Base-by-base conservation (phyloP, 2,113 vertebrate species). In the Neomonachus schauinslandi region DNA sequence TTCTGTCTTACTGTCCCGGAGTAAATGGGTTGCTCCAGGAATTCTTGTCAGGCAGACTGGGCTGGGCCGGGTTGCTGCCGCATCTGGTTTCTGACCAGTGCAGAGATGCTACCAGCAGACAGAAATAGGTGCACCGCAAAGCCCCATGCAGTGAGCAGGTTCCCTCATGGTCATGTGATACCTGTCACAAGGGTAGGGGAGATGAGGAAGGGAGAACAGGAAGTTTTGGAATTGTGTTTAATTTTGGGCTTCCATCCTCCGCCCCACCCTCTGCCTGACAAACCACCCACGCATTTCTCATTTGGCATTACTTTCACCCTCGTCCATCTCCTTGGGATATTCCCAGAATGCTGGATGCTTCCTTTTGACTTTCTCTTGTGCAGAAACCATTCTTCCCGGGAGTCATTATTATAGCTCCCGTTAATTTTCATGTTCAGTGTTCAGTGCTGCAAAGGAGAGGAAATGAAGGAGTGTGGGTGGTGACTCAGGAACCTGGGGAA, bases 401-500 rank as follows among this genome's bases (percentile, higher is more conserved):
- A 93, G 53, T 83, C 94, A 86, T 89, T 93, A 93, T 87, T 95
- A 59, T 15, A 92, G 89, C 69, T 95, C 93, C 82, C 1, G 11
- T 84, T 93, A 93, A 96, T 98, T 96, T 97, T 96, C 67, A 63
- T 82, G 87, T 96, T 94, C 84, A 51, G 1, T 61, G 65, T 92
- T 97, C 89, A 87, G 3, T 46, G 69, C 95, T 95, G 59, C 79
- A 96, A 95, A 94, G 80, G 81, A 96, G 93, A 97, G 89, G 94
- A 97, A 96, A 84, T 51, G 69, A 83, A 67, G 55, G 77, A 86
- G 71, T 22, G 67, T 93, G 91, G 91, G 79, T 87, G 84, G 84
- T 94, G 77, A 95, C 82, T 97, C 81, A 87, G 93, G 89, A 97
- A 93, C 89, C 96, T 97, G 67, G 79, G 77, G 79, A 95, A 95